Evolutionary conservation across 2,797 vertebrate species (phyloP), one percentile per base, ranked within the genome.

Genomic region (Chelonia mydas): DNA sequence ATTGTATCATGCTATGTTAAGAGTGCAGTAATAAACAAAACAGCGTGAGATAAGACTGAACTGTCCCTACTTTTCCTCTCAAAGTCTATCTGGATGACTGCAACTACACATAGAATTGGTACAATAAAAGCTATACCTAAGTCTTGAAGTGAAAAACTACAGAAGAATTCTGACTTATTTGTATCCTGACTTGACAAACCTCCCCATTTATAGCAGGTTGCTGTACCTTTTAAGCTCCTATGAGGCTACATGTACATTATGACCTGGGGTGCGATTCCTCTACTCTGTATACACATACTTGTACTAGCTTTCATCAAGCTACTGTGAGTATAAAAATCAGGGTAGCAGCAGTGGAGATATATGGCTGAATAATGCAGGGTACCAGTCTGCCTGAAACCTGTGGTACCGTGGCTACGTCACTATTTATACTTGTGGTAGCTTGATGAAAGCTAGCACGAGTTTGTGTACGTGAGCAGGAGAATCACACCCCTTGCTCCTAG

Each of bases 131-230:
- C 10, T 41, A 21, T 0, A 0, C 6, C 81, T 81, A 1, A 0
- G 0, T 0, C 57, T 59, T 83, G 45, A 84, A 61, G 83, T 87
- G n/a, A 72, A 78, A 41, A 86, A 0, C 51, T 5, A 0, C 0
- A 1, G 55, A 45, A 79, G 47, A 11, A 6, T 23, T 92, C 86
- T 2, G 5, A 7, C 33, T 84, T 83, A 9, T 37, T 87, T 81
- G 53, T 50, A 28, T 37, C 72, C 86, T 74, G 84, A 57, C 27
- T 45, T 25, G 45, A 31, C 68, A 80, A 61, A 85, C 72, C 45
- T 80, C 16, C 84, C 54, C 19, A 17, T 87, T 51, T 88, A 27
- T 68, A 81, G 59, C 81, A 93, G 77, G 16, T 21, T 81, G 27
- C 49, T 45, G 33, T 86, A 88, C 54, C 28, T 90, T 5, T 90